Conservation (phyloP, 2,797 vertebrate genomes). For the Rhodeus uyekii region DNA sequence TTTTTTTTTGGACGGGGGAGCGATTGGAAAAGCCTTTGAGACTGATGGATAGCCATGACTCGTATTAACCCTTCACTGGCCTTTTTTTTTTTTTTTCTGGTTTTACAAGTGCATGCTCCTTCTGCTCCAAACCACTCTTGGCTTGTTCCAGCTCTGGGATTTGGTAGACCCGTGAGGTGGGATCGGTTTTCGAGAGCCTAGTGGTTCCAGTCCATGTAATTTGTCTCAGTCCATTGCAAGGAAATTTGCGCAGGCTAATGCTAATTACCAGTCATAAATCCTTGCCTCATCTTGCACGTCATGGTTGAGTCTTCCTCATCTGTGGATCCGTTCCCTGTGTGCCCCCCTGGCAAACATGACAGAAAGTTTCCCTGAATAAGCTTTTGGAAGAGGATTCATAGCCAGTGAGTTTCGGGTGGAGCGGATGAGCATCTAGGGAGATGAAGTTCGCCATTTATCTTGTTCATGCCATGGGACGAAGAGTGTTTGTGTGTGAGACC, state of each 20-base stretch:
- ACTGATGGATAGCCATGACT: conserved; percentile 66
- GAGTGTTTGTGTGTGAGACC: conserved; percentile 3
- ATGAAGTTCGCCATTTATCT: neutral
- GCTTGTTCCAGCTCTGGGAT: conserved; percentile 26
- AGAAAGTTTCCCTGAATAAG: conserved; percentile 33
- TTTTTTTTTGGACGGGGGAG: conserved; percentile 71
- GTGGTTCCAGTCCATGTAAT: conserved; percentile 47
- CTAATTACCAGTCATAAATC: conserved; percentile 60
- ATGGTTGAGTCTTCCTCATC: conserved; percentile 45
- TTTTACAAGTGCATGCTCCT: conserved; percentile 52
- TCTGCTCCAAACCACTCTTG: conserved; percentile 45
- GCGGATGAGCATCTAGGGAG: conserved; percentile 31
- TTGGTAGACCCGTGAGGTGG: conserved; percentile 44
- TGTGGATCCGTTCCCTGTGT: conserved; percentile 23
- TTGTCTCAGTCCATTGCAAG: conserved; percentile 54
- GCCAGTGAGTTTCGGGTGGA: conserved; percentile 26
- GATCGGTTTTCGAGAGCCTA: conserved; percentile 45
- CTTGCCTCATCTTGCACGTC: conserved; percentile 42
- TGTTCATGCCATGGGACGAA: conserved; percentile 33
- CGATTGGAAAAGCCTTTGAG: conserved; percentile 81
- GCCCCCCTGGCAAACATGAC: conserved; percentile 29
- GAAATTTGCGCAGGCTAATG: conserved; percentile 45
- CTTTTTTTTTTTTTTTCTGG: conserved; percentile 49
- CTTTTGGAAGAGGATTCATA: conserved; percentile 26
- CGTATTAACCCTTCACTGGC: conserved; percentile 71